Evolutionary conservation across 92 coral and sea anemone genomes (phyloP).

Genomic region (Palythoa grandiflora): DNA sequence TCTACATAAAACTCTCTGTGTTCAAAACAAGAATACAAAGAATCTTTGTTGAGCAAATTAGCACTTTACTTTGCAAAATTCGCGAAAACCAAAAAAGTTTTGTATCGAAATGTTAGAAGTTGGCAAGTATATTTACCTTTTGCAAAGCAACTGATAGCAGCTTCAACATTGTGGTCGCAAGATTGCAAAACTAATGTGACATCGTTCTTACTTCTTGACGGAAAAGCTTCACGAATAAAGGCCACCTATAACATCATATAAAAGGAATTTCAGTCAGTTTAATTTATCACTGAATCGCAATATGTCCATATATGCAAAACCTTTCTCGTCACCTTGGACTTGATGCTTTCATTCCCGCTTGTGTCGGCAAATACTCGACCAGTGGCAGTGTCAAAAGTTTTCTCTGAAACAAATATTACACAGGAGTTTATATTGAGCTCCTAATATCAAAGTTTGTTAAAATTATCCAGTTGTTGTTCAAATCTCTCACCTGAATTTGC

Average conservation of each 20-base stretch:
- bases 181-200: conserved; percentile 89
- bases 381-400: conserved; percentile 65
- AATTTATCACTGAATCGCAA: conserved; percentile 41
- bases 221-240: conserved; percentile 89
- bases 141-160: conserved; percentile 82
- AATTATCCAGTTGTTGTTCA: background rate
- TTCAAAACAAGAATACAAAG: conserved; percentile 31
- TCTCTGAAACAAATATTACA: conserved; percentile 58
- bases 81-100: conserved; percentile 14
- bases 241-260: conserved; percentile 63
- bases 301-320: conserved; percentile 56
- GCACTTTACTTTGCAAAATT: background rate
- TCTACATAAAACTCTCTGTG: conserved; percentile 35
- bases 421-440: background rate
- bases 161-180: conserved; percentile 92
- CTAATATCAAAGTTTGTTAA: background rate
- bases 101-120: conserved; percentile 9
- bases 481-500: conserved; percentile 52
- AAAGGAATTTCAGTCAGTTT: conserved; percentile 24
- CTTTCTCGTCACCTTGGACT: conserved; percentile 64
- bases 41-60: conserved; percentile 17
- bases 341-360: conserved; percentile 68
- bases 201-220: conserved; percentile 88
- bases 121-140: conserved; percentile 62
- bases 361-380: conserved; percentile 79